Conservation (phyloP, 1,140 invertebrate species). For the Sarcophaga peregrina region DNA sequence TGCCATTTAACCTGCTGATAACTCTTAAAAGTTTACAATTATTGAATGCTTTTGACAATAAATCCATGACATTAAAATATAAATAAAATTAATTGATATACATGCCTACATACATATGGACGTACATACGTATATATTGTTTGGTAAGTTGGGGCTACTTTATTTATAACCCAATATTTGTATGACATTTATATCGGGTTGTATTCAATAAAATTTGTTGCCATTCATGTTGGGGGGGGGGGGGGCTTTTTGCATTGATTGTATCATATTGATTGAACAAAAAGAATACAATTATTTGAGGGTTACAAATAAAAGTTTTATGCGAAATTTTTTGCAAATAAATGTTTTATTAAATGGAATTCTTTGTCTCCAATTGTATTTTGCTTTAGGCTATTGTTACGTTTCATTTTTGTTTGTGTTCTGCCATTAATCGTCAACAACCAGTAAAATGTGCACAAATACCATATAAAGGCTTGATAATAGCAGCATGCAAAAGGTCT, state of each 20-base stretch:
- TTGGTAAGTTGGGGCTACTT: no score
- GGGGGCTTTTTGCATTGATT: background rate
- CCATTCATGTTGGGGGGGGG: background rate
- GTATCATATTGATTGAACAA: background rate
- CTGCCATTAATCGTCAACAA: background rate
- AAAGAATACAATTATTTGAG: background rate
- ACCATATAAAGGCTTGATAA: background rate
- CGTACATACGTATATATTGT: no score
- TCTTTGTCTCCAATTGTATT: background rate
- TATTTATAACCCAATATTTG: no score
- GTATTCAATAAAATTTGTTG: background rate
- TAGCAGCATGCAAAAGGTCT: background rate
- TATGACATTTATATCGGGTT: no score
- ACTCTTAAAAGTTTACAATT: no score
- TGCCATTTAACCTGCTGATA: background rate
- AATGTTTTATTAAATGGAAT: conserved; percentile 22
- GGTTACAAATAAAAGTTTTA: background rate
- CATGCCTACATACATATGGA: no score
- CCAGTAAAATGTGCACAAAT: background rate
- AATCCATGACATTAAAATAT: no score
- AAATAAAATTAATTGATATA: no score
- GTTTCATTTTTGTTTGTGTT: background rate
- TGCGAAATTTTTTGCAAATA: background rate
- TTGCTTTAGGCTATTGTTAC: conserved; percentile 14
- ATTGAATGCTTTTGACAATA: no score